phyloP scores from a whole-genome alignment of 2,113 vertebrate species.

The Proterorhinus semilunaris region DNA sequence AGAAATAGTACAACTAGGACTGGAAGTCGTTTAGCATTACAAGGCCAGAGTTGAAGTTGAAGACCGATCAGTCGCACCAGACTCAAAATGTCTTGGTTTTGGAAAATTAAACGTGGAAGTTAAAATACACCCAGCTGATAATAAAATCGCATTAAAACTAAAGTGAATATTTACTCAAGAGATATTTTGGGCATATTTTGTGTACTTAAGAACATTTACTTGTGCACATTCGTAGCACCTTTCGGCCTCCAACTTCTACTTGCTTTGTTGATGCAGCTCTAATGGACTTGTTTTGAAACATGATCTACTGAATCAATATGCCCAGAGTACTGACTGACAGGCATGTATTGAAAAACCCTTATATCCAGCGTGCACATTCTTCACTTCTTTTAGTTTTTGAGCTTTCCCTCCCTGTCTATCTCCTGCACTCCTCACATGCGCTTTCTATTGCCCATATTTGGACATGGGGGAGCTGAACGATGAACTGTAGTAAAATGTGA shows the following conservation, averaged over 20 bases:
- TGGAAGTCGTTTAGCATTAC: no score
- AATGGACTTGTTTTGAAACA: conserved; percentile 10
- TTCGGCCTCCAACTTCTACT: neutral
- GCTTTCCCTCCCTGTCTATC: conserved; percentile 1
- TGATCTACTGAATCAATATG: neutral
- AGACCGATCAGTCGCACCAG: no score
- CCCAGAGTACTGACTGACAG: conserved; percentile 3
- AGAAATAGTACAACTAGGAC: no score
- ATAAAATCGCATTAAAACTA: no score
- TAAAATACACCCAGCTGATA: no score
- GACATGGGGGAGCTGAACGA: conserved; percentile 57
- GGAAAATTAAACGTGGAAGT: no score
- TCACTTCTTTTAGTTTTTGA: conserved; percentile 25
- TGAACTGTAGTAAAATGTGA: conserved; percentile 56
- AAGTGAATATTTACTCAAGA: neutral
- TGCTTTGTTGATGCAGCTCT: neutral
- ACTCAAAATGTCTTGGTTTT: no score
- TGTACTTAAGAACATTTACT: no score
- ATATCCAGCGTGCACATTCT: neutral
- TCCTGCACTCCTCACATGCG: conserved; percentile 16
- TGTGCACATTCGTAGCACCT: neutral
- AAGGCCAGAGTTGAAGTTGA: no score
- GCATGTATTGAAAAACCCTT: neutral
- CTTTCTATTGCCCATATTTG: conserved; percentile 68
- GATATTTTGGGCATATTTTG: neutral